Conservation (phyloP, 2,797 vertebrate genomes). For the Taeniopygia guttata region DNA sequence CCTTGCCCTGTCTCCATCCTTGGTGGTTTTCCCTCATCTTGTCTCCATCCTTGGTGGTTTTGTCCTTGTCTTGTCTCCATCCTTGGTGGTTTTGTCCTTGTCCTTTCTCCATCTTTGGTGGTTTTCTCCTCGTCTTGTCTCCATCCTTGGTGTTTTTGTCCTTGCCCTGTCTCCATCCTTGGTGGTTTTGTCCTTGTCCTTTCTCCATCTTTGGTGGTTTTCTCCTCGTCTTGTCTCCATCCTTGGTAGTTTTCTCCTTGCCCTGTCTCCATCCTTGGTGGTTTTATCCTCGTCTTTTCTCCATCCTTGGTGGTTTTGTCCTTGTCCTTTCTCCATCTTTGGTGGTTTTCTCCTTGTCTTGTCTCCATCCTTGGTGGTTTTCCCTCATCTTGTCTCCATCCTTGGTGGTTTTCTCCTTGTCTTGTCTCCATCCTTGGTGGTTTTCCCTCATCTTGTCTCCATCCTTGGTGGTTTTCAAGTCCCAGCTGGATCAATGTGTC, state of each 20-base stretch:
- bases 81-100: rapidly evolving
- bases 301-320: background rate
- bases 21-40: background rate
- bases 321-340: background rate
- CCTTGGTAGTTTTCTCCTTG: rapidly evolving
- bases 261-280: no score
- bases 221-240: background rate
- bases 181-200: background rate
- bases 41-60: rapidly evolving
- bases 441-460: rapidly evolving
- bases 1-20: background rate
- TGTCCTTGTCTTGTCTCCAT: background rate
- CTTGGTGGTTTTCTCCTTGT: background rate
- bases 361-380: rapidly evolving
- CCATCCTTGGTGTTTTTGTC: background rate
- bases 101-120: no score
- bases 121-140: rapidly evolving
- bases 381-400: rapidly evolving
- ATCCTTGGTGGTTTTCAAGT: background rate
- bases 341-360: background rate
- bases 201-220: rapidly evolving
- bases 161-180: background rate
- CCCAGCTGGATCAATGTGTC: rapidly evolving
- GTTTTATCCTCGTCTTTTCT: background rate
- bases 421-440: rapidly evolving